Percentiles rank a stretch among this genome's conserved stretches.
Conservation (phyloP, 1,140 invertebrate species). For the Drosophila nigromelanica region DNA sequence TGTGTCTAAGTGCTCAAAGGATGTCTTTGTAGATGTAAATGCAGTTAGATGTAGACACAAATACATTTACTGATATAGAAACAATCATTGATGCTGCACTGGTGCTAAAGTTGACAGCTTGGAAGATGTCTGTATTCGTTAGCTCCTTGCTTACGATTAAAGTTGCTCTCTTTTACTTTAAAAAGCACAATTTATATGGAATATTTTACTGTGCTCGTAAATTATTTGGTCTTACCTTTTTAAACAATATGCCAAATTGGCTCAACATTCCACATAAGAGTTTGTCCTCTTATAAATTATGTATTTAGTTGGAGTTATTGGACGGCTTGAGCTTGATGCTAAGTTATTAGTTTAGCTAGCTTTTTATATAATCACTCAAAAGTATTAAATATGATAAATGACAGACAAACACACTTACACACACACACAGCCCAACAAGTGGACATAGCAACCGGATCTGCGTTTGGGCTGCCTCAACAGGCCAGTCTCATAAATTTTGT, state of each 20-base stretch:
- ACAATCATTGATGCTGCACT: slow-evolving; percentile 6
- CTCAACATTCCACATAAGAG: slow-evolving; percentile 12
- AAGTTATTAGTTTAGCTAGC: slow-evolving; percentile 66
- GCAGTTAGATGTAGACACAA: background rate
- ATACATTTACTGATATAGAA: background rate
- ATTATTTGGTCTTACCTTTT: slow-evolving; percentile 27
- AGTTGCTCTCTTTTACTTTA: slow-evolving; percentile 15
- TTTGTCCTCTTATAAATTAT: slow-evolving; percentile 50
- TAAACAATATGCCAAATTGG: slow-evolving; percentile 35
- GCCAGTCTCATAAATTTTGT: slow-evolving; percentile 58
- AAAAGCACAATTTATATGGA: slow-evolving; percentile 40
- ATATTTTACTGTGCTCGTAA: slow-evolving; percentile 15
- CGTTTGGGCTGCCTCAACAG: background rate
- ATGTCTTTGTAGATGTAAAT: slow-evolving; percentile 10
- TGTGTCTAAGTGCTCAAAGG: slow-evolving; percentile 22
- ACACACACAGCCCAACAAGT: slow-evolving; percentile 1
- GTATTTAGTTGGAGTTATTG: slow-evolving; percentile 57
- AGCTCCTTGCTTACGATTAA: background rate
- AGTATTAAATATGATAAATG: slow-evolving; percentile 79
- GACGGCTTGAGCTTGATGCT: slow-evolving; percentile 60
- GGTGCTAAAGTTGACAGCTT: slow-evolving; percentile 22
- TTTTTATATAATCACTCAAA: slow-evolving; percentile 75
- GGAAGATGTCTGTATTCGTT: background rate
- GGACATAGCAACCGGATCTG: slow-evolving; percentile 5
- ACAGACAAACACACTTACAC: slow-evolving; percentile 18